Evolutionary conservation across 2,888 invertebrate genomes (phyloP).

Genomic region (Drosophila sordidapex): DNA sequence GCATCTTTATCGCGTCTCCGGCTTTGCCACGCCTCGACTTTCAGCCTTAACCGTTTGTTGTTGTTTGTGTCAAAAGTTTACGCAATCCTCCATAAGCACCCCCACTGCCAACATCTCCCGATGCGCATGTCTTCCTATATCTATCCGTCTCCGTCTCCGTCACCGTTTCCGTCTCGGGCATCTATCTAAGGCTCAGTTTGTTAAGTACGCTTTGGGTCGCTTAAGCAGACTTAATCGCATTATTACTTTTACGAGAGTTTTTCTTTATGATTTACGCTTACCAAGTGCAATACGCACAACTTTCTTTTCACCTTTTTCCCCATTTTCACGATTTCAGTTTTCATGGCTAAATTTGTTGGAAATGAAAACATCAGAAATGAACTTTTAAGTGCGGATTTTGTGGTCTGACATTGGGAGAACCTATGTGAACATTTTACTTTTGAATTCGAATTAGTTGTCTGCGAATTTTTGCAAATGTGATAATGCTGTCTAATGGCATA

Average conservation of each 20-base stretch:
- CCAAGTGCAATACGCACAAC: constrained; percentile 47
- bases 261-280: constrained; percentile 70
- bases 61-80: constrained; percentile 65
- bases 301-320: constrained; percentile 17
- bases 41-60: constrained; percentile 37
- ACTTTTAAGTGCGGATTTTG: constrained; percentile 69
- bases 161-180: constrained; percentile 34
- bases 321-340: background rate
- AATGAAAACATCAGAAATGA: constrained; percentile 70
- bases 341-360: constrained; percentile 61
- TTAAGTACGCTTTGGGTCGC: constrained; percentile 72
- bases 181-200: constrained; percentile 64
- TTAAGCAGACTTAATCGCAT: constrained; percentile 74
- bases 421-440: constrained; percentile 24
- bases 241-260: constrained; percentile 74
- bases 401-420: constrained; percentile 52
- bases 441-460: constrained; percentile 39
- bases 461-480: constrained; percentile 39
- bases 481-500: constrained; percentile 35
- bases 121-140: constrained; percentile 29
- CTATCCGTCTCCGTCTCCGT: constrained; percentile 29
- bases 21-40: constrained; percentile 48
- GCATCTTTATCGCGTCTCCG: constrained; percentile 62
- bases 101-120: background rate
- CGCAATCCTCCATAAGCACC: constrained; percentile 25